Percentiles rank a stretch among this genome's conserved stretches.
These are phyloP conservation scores for Indri indri DNA, from an alignment of 2,113 vertebrate genomes.

Conservation along the genomic window DNA sequence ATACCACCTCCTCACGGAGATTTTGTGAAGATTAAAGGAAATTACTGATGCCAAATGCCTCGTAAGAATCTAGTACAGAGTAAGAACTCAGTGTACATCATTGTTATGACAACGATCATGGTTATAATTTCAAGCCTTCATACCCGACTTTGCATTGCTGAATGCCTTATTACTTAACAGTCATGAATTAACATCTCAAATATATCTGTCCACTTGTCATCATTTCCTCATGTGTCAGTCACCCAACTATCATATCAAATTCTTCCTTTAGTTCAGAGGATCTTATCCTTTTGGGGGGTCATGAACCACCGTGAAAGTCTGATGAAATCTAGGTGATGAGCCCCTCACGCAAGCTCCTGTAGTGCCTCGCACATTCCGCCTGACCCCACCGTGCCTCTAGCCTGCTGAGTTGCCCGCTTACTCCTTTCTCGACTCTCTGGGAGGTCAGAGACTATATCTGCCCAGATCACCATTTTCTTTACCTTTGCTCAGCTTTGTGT, in stretches of 20 bases:
- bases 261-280: neutral
- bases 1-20: neutral
- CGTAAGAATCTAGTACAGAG: neutral
- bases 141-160: neutral
- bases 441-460: neutral
- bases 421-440: neutral
- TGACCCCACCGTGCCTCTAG: neutral
- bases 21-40: neutral
- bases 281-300: neutral
- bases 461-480: neutral
- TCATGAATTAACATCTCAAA: neutral
- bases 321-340: neutral
- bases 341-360: neutral
- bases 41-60: neutral
- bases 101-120: neutral
- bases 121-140: neutral
- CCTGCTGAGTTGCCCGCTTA: neutral
- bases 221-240: neutral
- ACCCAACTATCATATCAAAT: neutral
- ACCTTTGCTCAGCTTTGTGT: neutral
- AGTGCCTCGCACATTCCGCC: fast-evolving
- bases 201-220: neutral
- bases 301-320: neutral
- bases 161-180: neutral
- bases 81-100: neutral